These are phyloP conservation scores for Echeneis naucrates DNA, from an alignment of 2,797 vertebrate species.

Conservation along the genomic window DNA sequence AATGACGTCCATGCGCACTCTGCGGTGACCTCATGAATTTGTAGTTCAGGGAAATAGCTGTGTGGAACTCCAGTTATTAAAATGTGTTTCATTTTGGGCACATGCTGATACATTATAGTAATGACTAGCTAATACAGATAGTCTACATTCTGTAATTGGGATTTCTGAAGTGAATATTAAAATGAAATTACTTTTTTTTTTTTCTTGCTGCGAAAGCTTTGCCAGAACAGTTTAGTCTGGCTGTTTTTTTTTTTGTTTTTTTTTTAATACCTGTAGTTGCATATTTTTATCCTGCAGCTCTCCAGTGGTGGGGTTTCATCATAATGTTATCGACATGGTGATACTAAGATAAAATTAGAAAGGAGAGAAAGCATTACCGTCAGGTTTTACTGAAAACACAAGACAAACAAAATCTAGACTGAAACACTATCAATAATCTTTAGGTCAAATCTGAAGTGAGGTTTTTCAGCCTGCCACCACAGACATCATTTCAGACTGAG, in stretches of 20 bases:
- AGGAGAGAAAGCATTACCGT: background rate
- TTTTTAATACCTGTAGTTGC: background rate
- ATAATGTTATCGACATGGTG: background rate
- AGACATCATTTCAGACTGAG: conserved; percentile 29
- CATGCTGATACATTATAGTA: background rate
- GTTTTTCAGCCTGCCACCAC: background rate
- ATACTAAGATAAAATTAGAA: background rate
- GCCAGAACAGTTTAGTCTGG: background rate
- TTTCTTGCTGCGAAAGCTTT: background rate
- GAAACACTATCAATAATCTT: background rate
- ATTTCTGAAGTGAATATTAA: background rate
- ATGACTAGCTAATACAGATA: background rate
- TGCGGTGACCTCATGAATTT: background rate
- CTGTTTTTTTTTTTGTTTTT: background rate
- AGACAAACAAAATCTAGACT: background rate
- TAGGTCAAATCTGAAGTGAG: conserved; percentile 11
- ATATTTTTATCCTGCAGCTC: background rate
- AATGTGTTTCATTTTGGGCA: background rate
- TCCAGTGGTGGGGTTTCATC: background rate
- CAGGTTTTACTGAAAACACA: background rate
- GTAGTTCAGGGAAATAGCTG: background rate
- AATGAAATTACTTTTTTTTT: background rate
- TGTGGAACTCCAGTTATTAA: background rate
- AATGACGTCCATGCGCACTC: background rate
- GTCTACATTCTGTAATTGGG: background rate